phyloP scores from a whole-genome alignment of 2,797 vertebrate species.

The Threskiornis aethiopicus region DNA sequence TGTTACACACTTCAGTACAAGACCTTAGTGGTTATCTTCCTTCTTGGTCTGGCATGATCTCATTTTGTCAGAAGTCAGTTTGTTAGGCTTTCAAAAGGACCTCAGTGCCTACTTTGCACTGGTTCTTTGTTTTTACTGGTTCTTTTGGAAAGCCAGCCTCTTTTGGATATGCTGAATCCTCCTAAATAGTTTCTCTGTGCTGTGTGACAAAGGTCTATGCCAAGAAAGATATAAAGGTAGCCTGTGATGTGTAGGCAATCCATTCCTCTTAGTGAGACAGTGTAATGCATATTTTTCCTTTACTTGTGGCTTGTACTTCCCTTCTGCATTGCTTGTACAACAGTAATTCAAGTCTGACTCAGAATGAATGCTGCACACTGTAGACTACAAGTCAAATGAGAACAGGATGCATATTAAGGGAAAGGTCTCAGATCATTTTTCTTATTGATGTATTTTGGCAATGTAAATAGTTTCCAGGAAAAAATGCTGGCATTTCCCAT shows the following conservation, averaged over 20 bases:
- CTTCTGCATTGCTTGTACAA: slow-evolving; percentile 38
- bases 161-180: not conserved
- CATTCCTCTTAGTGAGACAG: slow-evolving; percentile 29
- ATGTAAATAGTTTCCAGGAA: slow-evolving; percentile 29
- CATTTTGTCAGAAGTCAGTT: not conserved
- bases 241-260: slow-evolving; percentile 40
- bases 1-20: not conserved
- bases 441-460: slow-evolving; percentile 50
- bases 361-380: slow-evolving; percentile 41
- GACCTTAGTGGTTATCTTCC: not conserved
- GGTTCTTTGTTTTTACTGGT: slow-evolving; percentile 1
- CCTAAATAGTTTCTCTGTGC: slow-evolving; percentile 41
- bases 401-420: slow-evolving; percentile 11
- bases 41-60: not conserved
- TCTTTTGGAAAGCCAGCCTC: not conserved
- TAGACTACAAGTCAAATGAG: slow-evolving; percentile 33
- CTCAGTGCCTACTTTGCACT: not conserved
- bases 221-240: slow-evolving; percentile 63
- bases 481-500: slow-evolving; percentile 15
- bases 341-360: slow-evolving; percentile 53
- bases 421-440: slow-evolving; percentile 54
- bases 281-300: slow-evolving; percentile 47
- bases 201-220: slow-evolving; percentile 19
- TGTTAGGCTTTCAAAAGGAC: not conserved
- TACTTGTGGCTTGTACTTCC: slow-evolving; percentile 50